phyloP scores from a whole-genome alignment of 2,113 vertebrate genomes.

The Pachycephala philippinensis region DNA sequence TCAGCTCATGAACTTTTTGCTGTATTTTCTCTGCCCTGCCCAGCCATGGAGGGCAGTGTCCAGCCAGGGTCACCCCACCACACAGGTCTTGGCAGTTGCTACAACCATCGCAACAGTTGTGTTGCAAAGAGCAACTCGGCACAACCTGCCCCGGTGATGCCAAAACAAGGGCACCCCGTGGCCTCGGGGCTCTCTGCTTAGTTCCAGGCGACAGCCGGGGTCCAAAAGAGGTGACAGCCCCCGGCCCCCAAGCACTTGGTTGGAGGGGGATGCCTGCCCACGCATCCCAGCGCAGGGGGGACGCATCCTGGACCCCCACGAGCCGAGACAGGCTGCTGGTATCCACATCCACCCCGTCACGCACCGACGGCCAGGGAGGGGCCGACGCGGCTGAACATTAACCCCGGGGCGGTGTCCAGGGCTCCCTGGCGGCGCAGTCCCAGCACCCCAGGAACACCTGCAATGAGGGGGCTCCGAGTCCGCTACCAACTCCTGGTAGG shows the following conservation, averaged over 20 bases:
- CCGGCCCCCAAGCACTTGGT: accelerated
- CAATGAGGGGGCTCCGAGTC: not conserved
- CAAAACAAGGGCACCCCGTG: not conserved
- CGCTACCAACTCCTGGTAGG: slow-evolving; percentile 16
- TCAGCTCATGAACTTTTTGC: not conserved
- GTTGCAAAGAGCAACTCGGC: not conserved
- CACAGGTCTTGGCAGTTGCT: not conserved
- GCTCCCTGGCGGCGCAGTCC: accelerated
- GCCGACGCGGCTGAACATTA: not conserved
- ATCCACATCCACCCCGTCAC: not conserved
- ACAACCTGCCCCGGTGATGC: accelerated
- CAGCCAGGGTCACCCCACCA: not conserved
- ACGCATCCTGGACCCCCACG: accelerated
- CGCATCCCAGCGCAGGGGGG: not conserved
- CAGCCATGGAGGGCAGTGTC: not conserved
- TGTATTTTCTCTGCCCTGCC: not conserved
- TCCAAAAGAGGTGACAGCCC: accelerated
- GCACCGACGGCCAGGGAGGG: not conserved
- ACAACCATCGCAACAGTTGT: not conserved
- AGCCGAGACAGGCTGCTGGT: not conserved
- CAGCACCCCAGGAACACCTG: accelerated
- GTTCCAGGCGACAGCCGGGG: accelerated
- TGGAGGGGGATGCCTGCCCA: not conserved
- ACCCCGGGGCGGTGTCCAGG: not conserved
- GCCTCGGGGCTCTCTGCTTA: accelerated